phyloP scores from a whole-genome alignment of 2,888 invertebrate species.

The Melanophora roralis region DNA sequence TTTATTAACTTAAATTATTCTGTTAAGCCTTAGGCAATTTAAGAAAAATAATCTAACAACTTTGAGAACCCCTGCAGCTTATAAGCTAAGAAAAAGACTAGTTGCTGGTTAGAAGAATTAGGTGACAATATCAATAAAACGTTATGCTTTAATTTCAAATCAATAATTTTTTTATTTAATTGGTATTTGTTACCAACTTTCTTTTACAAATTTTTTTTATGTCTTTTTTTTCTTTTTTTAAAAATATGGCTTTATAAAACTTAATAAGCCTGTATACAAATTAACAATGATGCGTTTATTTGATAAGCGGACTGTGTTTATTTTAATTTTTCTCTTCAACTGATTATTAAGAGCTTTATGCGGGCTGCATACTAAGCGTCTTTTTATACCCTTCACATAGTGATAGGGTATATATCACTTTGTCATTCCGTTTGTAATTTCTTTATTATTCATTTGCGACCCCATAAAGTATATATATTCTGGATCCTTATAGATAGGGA shows the following conservation, averaged over 20 bases:
- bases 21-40: too few species aligned
- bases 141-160: neutral
- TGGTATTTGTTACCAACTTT: constrained; percentile 14
- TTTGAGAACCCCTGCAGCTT: too few species aligned
- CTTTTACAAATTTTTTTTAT: too few species aligned
- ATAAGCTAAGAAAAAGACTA: too few species aligned
- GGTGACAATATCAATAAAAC: neutral
- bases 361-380: constrained; percentile 26
- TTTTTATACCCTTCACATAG: too few species aligned
- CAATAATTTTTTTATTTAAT: constrained; percentile 3
- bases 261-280: constrained; percentile 53
- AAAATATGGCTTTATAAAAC: neutral
- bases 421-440: too few species aligned
- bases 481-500: too few species aligned
- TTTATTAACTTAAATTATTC: too few species aligned
- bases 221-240: neutral
- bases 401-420: too few species aligned
- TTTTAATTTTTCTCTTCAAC: neutral
- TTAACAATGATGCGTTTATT: neutral
- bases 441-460: too few species aligned
- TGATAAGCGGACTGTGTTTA: neutral
- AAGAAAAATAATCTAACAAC: too few species aligned
- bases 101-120: neutral
- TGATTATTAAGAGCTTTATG: constrained; percentile 31
- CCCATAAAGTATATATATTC: too few species aligned